Evolutionary conservation across 2,113 vertebrate species (phyloP), one percentile per base, ranked within the genome.

Genomic region (Oreochromis aureus): DNA sequence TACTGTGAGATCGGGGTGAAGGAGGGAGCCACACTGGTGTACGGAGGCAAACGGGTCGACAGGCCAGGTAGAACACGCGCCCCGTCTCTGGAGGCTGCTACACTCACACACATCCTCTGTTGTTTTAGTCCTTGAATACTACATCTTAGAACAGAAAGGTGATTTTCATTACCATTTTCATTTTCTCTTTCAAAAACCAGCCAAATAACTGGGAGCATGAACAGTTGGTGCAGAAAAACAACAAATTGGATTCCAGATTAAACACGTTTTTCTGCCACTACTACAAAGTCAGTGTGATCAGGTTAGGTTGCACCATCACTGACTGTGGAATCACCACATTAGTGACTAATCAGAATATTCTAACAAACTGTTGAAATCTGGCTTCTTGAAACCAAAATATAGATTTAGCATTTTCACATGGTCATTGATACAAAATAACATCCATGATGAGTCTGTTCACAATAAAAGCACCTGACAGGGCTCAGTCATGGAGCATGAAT

Each of bases 1-100:
- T 98, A 97, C 89, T 97, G 97, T 13, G 96, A 96, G 48, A 84
- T 53, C 0, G 98, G 97, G 0, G 66, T 97, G 61, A 95, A 96
- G 85, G 98, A 98, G 56, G 97, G 97, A 5, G 98, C 97, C 76
- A 97, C 93, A 0, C 95, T 98, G 91, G 95, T 97, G 69, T 98
- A 90, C 1, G 98, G 98, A 3, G 97, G 98, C 13, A 95, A 82
- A 27, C 97, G 96, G 80, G 96, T 98, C 4, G 95, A 95, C 34
- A 90, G 97, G 53, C 97, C 97, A 96, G 98, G 98, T 98, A 87
- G 6, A 30, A 36, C 4, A 55, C 66, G 63, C 55, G 16, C 19
- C 24, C 2, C 11, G 4, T 44, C 41, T 11, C 24, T 48, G 44
- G 44, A 76, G 71, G 44, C 6, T 48, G 15, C 69, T 48, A 0